A percentile compares a stretch with the other conserved stretches of the same genome.
phyloP scores from a whole-genome alignment of 35 echinoderm and acorn worm species.

The Anneissia japonica region DNA sequence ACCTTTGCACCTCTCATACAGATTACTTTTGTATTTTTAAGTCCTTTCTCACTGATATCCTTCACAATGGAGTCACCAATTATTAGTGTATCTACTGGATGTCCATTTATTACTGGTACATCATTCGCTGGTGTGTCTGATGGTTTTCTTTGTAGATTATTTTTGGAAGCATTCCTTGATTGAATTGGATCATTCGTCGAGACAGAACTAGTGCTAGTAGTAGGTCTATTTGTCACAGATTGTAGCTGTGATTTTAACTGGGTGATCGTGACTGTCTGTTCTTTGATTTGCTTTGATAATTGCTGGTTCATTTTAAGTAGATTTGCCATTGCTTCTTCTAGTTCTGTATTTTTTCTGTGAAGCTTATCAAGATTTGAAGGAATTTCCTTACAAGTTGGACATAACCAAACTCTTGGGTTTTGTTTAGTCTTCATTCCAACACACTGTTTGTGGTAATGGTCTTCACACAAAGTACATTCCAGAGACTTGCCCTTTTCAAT shows the following conservation, averaged over 20 bases:
- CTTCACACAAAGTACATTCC: background rate
- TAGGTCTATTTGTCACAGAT: too few species aligned
- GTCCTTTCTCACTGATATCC: constrained; percentile 19
- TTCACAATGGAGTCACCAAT: constrained; percentile 36
- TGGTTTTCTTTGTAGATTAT: too few species aligned
- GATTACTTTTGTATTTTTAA: background rate
- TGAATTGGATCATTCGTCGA: too few species aligned
- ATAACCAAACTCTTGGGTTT: background rate
- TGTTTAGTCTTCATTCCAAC: background rate
- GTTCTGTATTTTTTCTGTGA: background rate
- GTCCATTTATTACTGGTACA: background rate
- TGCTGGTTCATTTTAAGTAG: background rate
- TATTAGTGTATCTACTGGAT: constrained; percentile 8
- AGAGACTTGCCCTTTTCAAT: background rate
- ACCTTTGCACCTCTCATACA: constrained; percentile 10
- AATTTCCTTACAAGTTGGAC: background rate
- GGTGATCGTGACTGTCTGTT: background rate
- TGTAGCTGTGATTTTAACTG: background rate
- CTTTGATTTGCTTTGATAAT: background rate
- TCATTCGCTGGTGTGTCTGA: too few species aligned
- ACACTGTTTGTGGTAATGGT: background rate
- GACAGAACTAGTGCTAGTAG: too few species aligned
- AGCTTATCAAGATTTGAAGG: background rate
- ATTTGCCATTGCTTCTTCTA: background rate
- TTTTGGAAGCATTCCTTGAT: too few species aligned